Conservation (phyloP, 92 coral and sea anemone species). For the Isaurus tuberculatus region DNA sequence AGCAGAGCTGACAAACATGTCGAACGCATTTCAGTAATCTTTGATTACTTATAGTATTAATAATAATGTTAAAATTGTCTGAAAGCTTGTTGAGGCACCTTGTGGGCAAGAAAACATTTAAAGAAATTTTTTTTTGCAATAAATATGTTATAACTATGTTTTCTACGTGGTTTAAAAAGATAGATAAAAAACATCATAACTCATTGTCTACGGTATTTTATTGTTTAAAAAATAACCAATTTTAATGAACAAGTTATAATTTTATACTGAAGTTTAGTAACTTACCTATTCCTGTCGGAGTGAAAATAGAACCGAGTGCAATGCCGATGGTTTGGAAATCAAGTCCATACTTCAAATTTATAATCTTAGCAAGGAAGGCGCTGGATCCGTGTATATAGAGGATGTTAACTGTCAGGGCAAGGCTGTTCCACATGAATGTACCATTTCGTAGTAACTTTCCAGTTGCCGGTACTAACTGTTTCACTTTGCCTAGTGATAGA, state of each 20-base stretch:
- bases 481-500: conserved; percentile 15
- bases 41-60: too few relatives aligned
- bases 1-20: too few relatives aligned
- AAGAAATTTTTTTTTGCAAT: too few relatives aligned
- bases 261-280: neutral
- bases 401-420: conserved; percentile 62
- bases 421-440: conserved; percentile 68
- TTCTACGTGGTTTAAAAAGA: too few relatives aligned
- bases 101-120: too few relatives aligned
- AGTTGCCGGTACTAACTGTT: conserved; percentile 69
- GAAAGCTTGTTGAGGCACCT: too few relatives aligned
- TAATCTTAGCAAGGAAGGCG: conserved; percentile 70
- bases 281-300: conserved; percentile 27
- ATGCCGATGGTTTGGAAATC: conserved; percentile 51
- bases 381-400: conserved; percentile 60
- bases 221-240: too few relatives aligned
- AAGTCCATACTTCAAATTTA: conserved; percentile 56
- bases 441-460: conserved; percentile 62
- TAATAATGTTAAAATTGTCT: too few relatives aligned
- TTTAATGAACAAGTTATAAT: neutral
- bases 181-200: too few relatives aligned
- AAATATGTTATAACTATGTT: too few relatives aligned
- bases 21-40: too few relatives aligned
- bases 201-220: too few relatives aligned
- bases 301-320: conserved; percentile 47